Evolutionary conservation across 2,113 vertebrate species (phyloP), one percentile per base, ranked within the genome.

Genomic region (Xiphophorus couchianus): DNA sequence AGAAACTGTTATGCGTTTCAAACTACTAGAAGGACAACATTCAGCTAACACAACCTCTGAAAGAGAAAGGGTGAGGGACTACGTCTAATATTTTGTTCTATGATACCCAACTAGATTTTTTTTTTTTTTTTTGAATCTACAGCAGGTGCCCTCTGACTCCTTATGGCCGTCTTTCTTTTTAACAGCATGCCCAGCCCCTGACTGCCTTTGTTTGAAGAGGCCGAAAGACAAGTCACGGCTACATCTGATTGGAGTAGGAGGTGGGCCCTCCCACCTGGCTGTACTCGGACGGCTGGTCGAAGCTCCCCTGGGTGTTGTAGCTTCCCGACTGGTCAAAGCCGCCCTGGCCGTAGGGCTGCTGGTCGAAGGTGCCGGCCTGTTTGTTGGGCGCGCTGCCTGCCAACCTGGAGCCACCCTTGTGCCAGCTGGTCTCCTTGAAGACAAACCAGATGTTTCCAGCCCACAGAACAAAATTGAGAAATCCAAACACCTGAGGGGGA

Each of bases 381-480:
- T 97, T 99, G 91, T 98, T 96, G 83, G 96, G 93, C 13, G 94
- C 79, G 4, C 95, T 94, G 0, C 88, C 84, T 25, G 96, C 42
- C 14, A 96, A 95, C 66, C 94, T 94, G 58, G 95, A 94, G 63
- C 95, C 88, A 12, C 96, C 96, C 87, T 97, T 97, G 76, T 99
- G 97, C 98, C 98, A 99, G 69, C 95, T 91, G 0, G 98, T 99
- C 94, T 99, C 98, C 93, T 99, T 99, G 90, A 99, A 99, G 88
- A 99, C 98, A 92, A 99, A 99, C 98, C 98, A 99, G 91, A 99
- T 99, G 91, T 99, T 99, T 86, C 98, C 98, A 81, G 98, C 98
- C 98, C 98, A 99, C 27, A 99, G 96, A 76, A 99, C 96, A 86
- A 99, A 99, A 94, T 99, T 99, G 88, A 99, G 95, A 93, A 96